These are phyloP conservation scores for Pachymerium ferrugineum DNA, from an alignment of 2,888 invertebrate genomes.

Conservation along the genomic window DNA sequence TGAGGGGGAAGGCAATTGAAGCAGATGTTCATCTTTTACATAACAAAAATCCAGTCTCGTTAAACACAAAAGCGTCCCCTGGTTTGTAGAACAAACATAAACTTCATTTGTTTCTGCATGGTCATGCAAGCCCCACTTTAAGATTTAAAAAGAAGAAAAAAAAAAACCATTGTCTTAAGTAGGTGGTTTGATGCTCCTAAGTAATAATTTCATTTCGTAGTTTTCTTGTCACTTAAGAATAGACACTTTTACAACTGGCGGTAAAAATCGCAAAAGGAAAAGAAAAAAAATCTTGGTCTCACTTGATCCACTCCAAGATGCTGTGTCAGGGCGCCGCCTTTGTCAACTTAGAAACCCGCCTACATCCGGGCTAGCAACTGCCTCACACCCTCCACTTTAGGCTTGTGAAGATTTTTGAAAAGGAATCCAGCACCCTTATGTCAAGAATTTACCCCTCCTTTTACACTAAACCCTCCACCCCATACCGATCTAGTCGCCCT, in stretches of 20 bases:
- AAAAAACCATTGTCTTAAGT: background rate
- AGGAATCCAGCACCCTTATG: no score
- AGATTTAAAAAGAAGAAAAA: background rate
- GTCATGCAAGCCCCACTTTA: background rate
- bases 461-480: background rate
- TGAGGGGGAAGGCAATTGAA: background rate
- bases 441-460: background rate
- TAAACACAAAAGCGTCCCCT: background rate
- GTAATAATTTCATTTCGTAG: background rate
- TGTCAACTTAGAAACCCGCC: conserved; percentile 17
- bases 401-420: conserved; percentile 5
- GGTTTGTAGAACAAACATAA: background rate
- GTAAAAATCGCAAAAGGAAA: background rate
- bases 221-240: background rate
- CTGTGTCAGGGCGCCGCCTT: conserved; percentile 21
- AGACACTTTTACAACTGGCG: no score
- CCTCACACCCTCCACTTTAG: conserved; percentile 18
- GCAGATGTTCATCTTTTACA: background rate
- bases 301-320: conserved; percentile 6
- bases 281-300: background rate
- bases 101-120: background rate
- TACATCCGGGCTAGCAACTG: conserved; percentile 19
- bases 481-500: background rate
- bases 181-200: background rate
- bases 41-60: background rate